These are phyloP conservation scores for Herpetotheres cachinnans DNA, from an alignment of 2,113 vertebrate species.

Conservation along the genomic window DNA sequence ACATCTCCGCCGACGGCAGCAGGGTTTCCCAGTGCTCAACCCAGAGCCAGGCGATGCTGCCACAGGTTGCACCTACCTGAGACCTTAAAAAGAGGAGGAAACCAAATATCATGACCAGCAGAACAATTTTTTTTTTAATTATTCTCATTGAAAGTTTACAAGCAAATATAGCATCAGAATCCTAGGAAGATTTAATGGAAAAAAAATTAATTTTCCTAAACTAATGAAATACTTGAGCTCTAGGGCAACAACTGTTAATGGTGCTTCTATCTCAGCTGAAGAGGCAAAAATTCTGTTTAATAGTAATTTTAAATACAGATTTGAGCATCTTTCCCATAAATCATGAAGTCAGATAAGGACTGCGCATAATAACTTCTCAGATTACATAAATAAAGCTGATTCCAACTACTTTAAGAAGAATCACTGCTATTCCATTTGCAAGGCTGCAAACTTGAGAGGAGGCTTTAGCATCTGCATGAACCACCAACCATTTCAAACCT, in stretches of 20 bases:
- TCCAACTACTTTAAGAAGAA: not conserved
- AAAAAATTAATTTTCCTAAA: constrained; percentile 21
- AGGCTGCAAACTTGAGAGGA: not conserved
- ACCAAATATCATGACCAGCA: not conserved
- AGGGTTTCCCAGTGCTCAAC: not conserved
- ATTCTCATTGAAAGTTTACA: not conserved
- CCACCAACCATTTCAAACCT: not conserved
- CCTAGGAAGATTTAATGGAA: not conserved
- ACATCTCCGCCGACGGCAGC: not conserved
- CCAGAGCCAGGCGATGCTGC: not conserved
- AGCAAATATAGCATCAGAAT: not conserved
- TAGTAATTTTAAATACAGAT: constrained; percentile 30
- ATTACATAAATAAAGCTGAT: constrained; percentile 42
- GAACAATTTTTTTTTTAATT: not conserved
- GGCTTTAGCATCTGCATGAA: not conserved
- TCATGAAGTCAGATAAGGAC: constrained; percentile 17
- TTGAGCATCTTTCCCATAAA: constrained; percentile 23
- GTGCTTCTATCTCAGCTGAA: constrained; percentile 25
- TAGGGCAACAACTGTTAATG: constrained; percentile 13
- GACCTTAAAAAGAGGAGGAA: not conserved
- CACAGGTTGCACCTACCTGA: accelerated
- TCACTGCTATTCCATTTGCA: not conserved
- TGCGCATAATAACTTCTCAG: not conserved
- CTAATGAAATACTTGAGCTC: constrained; percentile 40
- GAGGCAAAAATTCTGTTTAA: constrained; percentile 3